Percentiles rank a stretch among this genome's conserved stretches.
phyloP scores from a whole-genome alignment of 2,797 vertebrate genomes.

The Dipus sagitta region DNA sequence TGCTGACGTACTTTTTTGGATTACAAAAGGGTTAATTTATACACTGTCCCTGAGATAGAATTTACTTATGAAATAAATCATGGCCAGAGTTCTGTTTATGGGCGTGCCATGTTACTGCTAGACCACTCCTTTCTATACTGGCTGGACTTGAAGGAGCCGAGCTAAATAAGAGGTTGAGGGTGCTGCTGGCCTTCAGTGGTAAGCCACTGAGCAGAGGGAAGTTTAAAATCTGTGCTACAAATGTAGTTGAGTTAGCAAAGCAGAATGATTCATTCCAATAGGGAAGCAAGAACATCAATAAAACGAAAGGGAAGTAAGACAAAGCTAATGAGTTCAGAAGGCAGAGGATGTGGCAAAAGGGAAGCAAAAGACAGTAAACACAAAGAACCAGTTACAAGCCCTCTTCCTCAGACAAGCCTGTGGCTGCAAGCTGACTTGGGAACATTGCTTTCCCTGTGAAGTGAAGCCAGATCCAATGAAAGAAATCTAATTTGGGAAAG shows the following conservation, averaged over 20 bases:
- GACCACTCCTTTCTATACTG: neutral
- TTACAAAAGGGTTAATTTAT: neutral
- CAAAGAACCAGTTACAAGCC: neutral
- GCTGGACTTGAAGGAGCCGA: neutral
- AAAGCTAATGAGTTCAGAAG: neutral
- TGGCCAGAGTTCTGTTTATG: neutral
- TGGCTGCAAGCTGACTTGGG: neutral
- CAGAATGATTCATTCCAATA: conserved; percentile 36
- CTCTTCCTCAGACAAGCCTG: neutral
- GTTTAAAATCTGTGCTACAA: conserved; percentile 19
- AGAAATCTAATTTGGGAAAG: conserved; percentile 39
- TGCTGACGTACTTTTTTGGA: neutral
- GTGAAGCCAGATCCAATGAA: neutral
- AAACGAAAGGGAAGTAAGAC: neutral
- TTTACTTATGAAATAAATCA: conserved; percentile 12
- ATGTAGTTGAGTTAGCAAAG: conserved; percentile 21
- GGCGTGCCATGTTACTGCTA: neutral
- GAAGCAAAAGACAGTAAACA: neutral
- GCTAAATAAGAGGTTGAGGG: neutral
- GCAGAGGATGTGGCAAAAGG: neutral
- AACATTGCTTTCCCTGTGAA: conserved; percentile 6
- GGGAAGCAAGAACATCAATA: neutral
- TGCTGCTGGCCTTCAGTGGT: neutral
- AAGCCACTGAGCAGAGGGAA: neutral
- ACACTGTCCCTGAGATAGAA: neutral